phyloP scores from a whole-genome alignment of 2,888 invertebrate species.

The Frankliniella fusca region DNA sequence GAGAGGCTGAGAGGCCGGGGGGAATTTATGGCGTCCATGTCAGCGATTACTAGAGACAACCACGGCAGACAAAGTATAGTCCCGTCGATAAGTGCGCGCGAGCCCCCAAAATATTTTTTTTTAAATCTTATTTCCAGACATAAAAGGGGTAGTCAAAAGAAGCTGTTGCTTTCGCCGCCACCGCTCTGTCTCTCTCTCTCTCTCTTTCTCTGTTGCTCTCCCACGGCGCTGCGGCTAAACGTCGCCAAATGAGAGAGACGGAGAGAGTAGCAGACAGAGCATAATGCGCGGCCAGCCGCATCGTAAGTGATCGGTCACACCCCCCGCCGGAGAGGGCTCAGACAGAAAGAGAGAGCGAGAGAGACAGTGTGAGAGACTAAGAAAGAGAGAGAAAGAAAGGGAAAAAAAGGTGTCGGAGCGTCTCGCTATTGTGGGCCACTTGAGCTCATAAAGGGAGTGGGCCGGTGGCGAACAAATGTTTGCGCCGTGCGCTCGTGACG shows the following conservation, averaged over 20 bases:
- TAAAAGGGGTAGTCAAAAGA: background rate
- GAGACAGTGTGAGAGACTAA: background rate
- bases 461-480: background rate
- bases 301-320: conserved; percentile 19
- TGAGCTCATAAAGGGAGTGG: background rate
- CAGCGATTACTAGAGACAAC: too few species aligned
- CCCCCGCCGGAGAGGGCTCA: background rate
- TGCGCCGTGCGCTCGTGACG: background rate
- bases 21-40: background rate
- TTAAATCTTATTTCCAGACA: too few species aligned
- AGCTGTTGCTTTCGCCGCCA: background rate
- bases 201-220: background rate
- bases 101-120: too few species aligned
- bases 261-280: background rate
- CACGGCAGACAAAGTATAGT: too few species aligned
- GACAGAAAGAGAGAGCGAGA: too few species aligned
- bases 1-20: background rate
- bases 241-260: background rate
- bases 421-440: background rate
- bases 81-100: too few species aligned
- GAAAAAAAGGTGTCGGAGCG: background rate
- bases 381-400: background rate
- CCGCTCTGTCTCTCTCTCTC: background rate
- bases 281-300: background rate
- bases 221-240: background rate